These are phyloP conservation scores for Hoplostethus atlanticus DNA, from an alignment of 2,797 vertebrate species.

Conservation along the genomic window DNA sequence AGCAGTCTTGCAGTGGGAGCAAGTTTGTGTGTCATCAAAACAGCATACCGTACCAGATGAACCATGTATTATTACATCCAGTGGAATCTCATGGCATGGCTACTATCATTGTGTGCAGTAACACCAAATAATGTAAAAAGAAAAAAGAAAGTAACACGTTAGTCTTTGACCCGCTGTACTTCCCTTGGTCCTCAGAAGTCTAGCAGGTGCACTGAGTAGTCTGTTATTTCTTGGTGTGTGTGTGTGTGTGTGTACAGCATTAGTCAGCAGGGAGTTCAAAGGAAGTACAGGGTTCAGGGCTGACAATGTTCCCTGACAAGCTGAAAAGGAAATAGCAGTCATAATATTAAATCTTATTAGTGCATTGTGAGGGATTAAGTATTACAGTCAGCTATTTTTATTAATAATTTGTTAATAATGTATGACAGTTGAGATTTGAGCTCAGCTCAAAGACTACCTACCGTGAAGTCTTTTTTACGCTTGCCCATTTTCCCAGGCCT, in stretches of 20 bases:
- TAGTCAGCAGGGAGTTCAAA: slow-evolving; percentile 8
- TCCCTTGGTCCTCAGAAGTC: slow-evolving; percentile 24
- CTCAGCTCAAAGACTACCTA: not conserved
- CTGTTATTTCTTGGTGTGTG: not conserved
- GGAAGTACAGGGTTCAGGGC: not conserved
- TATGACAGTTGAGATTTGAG: slow-evolving; percentile 2
- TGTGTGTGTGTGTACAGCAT: slow-evolving; percentile 11
- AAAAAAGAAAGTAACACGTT: slow-evolving; percentile 2
- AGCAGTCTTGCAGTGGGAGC: not conserved
- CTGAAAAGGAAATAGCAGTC: not conserved
- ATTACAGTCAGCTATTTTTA: not conserved
- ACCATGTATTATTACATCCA: not conserved
- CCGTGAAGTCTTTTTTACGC: slow-evolving; percentile 13
- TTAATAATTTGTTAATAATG: not conserved
- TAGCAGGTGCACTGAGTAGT: not conserved
- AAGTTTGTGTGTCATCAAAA: not conserved
- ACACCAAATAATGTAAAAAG: not conserved
- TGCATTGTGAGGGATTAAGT: slow-evolving; percentile 6
- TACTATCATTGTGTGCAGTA: not conserved
- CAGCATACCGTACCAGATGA: not conserved
- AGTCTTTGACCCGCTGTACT: not conserved
- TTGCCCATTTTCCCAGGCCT: not conserved
- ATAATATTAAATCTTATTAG: not conserved
- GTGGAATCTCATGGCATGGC: not conserved
- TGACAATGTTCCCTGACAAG: not conserved